Evolutionary conservation across 2,797 vertebrate genomes (phyloP).

Genomic region (Balearica regulorum): DNA sequence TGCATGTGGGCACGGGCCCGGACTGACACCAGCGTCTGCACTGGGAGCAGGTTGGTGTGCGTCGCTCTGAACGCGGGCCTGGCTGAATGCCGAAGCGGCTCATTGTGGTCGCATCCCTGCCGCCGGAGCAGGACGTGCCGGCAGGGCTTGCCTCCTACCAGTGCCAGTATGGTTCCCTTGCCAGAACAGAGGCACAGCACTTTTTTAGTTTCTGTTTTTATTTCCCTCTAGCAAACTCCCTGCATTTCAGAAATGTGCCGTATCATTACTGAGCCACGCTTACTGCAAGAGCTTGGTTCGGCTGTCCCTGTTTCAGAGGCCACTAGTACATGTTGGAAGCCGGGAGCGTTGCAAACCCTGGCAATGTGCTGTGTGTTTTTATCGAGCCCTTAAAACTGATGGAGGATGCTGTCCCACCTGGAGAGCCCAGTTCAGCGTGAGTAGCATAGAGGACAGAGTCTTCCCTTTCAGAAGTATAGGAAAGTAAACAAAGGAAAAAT

Average conservation of each 20-base stretch:
- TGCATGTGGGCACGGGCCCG: accelerated
- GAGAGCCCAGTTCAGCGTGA: background rate
- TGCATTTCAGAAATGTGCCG: background rate
- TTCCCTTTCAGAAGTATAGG: background rate
- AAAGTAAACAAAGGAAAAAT: background rate
- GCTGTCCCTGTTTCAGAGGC: background rate
- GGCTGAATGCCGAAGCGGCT: background rate
- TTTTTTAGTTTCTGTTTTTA: background rate
- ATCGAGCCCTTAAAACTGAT: background rate
- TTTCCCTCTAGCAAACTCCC: background rate
- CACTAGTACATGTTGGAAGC: background rate
- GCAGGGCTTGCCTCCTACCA: background rate
- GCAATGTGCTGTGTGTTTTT: background rate
- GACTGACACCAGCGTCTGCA: accelerated
- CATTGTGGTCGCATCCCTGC: background rate
- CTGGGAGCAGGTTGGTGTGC: background rate
- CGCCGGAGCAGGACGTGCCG: background rate
- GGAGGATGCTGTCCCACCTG: background rate
- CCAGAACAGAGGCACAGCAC: background rate
- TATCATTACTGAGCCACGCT: background rate
- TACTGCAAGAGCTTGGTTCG: background rate
- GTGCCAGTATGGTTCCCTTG: background rate
- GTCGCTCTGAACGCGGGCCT: accelerated
- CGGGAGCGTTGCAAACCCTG: background rate
- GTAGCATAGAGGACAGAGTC: background rate